Evolutionary conservation across 2,888 invertebrate species (phyloP).

Genomic region (Euproctis similis): DNA sequence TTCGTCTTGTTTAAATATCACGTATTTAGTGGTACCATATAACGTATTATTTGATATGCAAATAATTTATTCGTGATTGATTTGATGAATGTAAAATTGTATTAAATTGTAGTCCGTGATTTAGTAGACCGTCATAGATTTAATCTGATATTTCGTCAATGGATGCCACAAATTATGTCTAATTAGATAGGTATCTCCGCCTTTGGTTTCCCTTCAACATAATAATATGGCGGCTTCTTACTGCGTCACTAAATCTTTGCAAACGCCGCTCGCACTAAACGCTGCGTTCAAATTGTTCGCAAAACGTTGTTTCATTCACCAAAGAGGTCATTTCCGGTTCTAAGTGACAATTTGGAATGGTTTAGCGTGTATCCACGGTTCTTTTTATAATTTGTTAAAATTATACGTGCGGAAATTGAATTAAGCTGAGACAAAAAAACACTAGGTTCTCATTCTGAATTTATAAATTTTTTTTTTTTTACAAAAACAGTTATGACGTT

Average conservation of each 20-base stretch:
- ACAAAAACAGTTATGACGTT: too few species aligned
- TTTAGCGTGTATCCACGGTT: slow-evolving; percentile 32
- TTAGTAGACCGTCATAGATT: slow-evolving; percentile 4
- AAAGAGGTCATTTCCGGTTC: slow-evolving; percentile 61
- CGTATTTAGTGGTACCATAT: too few species aligned
- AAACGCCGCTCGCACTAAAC: slow-evolving; percentile 38
- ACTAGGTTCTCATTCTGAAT: too few species aligned
- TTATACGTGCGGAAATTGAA: slow-evolving; percentile 17
- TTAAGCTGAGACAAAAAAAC: too few species aligned
- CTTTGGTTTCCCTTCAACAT: slow-evolving; percentile 38
- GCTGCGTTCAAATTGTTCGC: slow-evolving; percentile 37
- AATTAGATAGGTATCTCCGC: slow-evolving; percentile 38
- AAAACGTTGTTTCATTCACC: slow-evolving; percentile 72
- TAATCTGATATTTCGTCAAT: slow-evolving; percentile 8
- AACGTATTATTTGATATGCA: neutral
- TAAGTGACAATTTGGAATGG: slow-evolving; percentile 49
- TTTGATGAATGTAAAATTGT: slow-evolving; percentile 1
- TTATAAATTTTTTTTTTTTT: too few species aligned
- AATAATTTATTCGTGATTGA: neutral
- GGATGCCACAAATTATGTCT: slow-evolving; percentile 31
- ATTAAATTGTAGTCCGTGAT: slow-evolving; percentile 2
- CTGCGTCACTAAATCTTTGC: slow-evolving; percentile 43
- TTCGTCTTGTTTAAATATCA: too few species aligned
- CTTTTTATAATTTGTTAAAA: slow-evolving; percentile 24
- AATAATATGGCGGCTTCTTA: slow-evolving; percentile 44